These are phyloP conservation scores for Melanotaenia trifasciata DNA, from an alignment of 2,797 vertebrate species.

Conservation along the genomic window DNA sequence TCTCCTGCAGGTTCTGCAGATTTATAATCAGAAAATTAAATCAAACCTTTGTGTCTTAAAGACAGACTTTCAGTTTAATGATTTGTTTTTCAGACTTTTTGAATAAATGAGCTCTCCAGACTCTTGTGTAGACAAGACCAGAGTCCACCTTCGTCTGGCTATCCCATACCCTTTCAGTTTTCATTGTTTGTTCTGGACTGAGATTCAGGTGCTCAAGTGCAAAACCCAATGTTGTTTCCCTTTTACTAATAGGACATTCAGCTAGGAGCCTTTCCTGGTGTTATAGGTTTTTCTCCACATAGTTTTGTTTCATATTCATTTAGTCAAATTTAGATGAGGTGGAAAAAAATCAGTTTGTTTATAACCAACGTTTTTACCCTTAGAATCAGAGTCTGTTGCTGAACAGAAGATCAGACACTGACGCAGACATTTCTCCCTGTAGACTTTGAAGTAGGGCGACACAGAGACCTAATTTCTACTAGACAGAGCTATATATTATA, in stretches of 20 bases:
- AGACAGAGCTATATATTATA: constrained; percentile 60
- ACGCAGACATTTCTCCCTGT: constrained; percentile 39
- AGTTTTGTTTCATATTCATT: background rate
- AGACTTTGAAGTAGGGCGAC: constrained; percentile 60
- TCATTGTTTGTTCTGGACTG: background rate
- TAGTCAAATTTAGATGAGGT: background rate
- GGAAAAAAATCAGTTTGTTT: background rate
- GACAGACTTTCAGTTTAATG: no score
- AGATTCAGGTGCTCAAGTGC: no score
- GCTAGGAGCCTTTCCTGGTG: background rate
- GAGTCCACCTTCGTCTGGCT: no score
- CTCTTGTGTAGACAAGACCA: no score
- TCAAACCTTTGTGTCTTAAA: no score
- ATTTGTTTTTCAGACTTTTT: no score
- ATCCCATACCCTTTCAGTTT: background rate
- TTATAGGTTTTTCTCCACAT: background rate
- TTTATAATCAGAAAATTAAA: no score
- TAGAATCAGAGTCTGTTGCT: constrained; percentile 40
- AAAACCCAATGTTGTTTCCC: background rate
- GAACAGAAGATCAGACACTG: constrained; percentile 42
- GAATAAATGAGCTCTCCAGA: no score
- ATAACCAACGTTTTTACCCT: background rate
- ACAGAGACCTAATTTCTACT: constrained; percentile 67
- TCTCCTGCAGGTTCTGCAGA: no score
- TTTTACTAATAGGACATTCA: background rate